Evolutionary conservation across 1,140 invertebrate species (phyloP).

Genomic region (Drosophila pectinifera): DNA sequence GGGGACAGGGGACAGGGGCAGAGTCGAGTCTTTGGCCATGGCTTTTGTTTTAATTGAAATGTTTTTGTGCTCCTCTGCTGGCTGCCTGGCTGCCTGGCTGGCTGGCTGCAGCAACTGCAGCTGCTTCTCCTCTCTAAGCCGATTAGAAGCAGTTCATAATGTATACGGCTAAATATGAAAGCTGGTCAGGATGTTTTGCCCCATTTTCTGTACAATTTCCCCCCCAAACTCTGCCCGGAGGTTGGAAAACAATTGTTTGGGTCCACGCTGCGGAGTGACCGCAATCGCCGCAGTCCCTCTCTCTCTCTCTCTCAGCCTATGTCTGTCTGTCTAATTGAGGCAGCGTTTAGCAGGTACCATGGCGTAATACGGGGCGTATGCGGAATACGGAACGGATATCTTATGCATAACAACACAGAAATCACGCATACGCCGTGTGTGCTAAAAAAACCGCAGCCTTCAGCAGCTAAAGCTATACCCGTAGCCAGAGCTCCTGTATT

Average conservation of each 20-base stretch:
- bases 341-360: conserved; percentile 46
- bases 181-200: conserved; percentile 31
- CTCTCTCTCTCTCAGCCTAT: conserved; percentile 5
- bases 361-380: conserved; percentile 20
- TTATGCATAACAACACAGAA: conserved; percentile 51
- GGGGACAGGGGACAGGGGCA: background rate
- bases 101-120: conserved; percentile 21
- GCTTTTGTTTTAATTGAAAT: conserved; percentile 79
- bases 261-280: conserved; percentile 41
- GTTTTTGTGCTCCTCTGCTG: conserved; percentile 62
- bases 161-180: conserved; percentile 71
- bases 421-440: conserved; percentile 56
- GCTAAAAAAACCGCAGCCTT: conserved; percentile 23
- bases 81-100: conserved; percentile 3
- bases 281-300: conserved; percentile 42
- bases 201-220: conserved; percentile 13
- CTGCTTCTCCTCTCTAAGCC: conserved; percentile 61
- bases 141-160: conserved; percentile 79
- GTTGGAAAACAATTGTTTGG: conserved; percentile 60
- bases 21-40: conserved; percentile 52
- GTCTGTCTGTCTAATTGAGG: conserved; percentile 67
- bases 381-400: conserved; percentile 15
- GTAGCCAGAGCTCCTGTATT: background rate
- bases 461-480: conserved; percentile 6
- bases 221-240: background rate